These are phyloP conservation scores for Andricus quercusramuli DNA, from an alignment of 2,888 invertebrate genomes.

Conservation along the genomic window DNA sequence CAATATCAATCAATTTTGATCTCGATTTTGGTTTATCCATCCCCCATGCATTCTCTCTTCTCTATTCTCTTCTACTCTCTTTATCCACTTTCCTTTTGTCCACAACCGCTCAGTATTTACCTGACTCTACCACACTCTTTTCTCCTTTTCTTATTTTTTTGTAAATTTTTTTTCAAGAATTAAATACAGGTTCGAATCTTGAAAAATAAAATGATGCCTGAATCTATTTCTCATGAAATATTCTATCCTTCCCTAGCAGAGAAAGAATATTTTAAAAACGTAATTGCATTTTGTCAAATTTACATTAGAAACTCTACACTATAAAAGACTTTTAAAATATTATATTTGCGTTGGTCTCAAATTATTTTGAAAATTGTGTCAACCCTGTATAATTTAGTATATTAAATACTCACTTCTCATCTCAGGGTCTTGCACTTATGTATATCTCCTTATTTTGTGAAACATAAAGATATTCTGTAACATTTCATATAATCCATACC, in stretches of 20 bases:
- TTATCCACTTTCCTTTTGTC: no score
- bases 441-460: neutral
- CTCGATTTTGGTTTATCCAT: no score
- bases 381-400: conserved; percentile 3
- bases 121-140: no score
- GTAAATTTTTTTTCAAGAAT: neutral
- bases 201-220: neutral
- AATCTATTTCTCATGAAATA: neutral
- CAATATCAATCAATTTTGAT: no score
- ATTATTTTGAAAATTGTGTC: conserved; percentile 16
- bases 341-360: neutral
- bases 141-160: no score
- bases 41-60: no score
- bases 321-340: neutral
- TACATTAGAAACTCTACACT: neutral
- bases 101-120: no score
- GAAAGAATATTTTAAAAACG: neutral
- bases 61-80: no score
- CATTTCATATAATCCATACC: neutral
- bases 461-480: conserved; percentile 9
- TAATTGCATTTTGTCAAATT: neutral
- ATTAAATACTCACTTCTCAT: neutral
- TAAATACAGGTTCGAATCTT: neutral
- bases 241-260: neutral
- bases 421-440: neutral